Evolutionary conservation across 2,888 invertebrate species (phyloP).

Genomic region (Blastobasis adustella): DNA sequence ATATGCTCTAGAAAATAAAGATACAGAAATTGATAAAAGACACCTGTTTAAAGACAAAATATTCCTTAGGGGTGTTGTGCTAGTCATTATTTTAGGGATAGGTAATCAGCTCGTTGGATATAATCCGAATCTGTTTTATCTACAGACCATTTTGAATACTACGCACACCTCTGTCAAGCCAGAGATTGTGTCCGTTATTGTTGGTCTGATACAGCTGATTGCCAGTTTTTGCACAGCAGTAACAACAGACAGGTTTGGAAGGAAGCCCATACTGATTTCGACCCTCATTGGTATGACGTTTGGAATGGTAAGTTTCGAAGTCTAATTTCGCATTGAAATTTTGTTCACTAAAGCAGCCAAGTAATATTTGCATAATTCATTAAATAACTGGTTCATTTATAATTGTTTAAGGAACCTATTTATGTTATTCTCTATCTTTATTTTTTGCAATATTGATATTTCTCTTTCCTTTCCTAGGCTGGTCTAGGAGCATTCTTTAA

Average conservation of each 20-base stretch:
- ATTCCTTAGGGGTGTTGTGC: constrained; percentile 15
- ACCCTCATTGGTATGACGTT: constrained; percentile 27
- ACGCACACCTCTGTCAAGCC: constrained; percentile 22
- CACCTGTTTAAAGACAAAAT: constrained; percentile 17
- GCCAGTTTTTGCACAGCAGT: constrained; percentile 19
- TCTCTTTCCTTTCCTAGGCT: constrained; percentile 19
- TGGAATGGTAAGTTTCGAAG: constrained; percentile 31
- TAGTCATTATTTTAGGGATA: constrained; percentile 12
- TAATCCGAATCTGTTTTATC: constrained; percentile 20
- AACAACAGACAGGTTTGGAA: constrained; percentile 29
- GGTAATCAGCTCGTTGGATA: constrained; percentile 17
- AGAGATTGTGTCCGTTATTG: constrained; percentile 22
- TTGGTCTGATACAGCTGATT: constrained; percentile 22
- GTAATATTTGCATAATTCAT: too few relatives aligned
- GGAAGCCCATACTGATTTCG: constrained; percentile 27
- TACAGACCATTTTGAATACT: constrained; percentile 25
- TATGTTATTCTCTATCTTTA: too few relatives aligned
- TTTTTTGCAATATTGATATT: constrained; percentile 33
- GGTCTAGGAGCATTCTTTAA: constrained; percentile 34
- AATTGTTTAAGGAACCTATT: too few relatives aligned
- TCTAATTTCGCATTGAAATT: too few relatives aligned
- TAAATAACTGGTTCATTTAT: too few relatives aligned
- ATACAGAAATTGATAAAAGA: constrained; percentile 11
- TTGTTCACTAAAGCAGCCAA: too few relatives aligned
- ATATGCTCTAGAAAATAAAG: constrained; percentile 19